Percentiles rank a stretch among this genome's conserved stretches.
Evolutionary conservation across 2,113 vertebrate species (phyloP).

Genomic region (Malaclemys terrapin): DNA sequence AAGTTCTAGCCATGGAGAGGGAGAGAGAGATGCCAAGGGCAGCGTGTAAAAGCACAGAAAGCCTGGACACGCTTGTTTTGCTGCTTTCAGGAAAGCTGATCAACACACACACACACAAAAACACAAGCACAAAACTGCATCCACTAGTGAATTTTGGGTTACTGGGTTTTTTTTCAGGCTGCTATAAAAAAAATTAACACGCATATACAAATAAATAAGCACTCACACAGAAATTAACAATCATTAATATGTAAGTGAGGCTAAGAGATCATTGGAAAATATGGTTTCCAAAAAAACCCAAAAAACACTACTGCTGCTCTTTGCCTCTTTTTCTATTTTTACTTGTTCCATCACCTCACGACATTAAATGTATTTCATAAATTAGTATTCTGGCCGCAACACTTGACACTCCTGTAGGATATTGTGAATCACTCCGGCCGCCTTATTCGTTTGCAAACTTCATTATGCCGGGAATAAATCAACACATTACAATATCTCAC

Average conservation of each 20-base stretch:
- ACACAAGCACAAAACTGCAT: neutral
- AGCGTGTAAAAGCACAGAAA: slow-evolving; percentile 64
- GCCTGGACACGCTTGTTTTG: slow-evolving; percentile 54
- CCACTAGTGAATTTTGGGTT: neutral
- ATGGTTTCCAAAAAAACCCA: slow-evolving; percentile 32
- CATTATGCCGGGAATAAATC: slow-evolving; percentile 84
- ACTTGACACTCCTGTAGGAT: slow-evolving; percentile 81
- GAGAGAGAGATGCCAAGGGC: slow-evolving; percentile 72
- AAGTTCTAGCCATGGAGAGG: slow-evolving; percentile 56
- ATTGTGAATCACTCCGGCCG: slow-evolving; percentile 78
- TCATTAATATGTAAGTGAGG: slow-evolving; percentile 48
- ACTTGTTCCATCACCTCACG: slow-evolving; percentile 80
- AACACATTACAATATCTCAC: slow-evolving; percentile 76
- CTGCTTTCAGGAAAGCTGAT: slow-evolving; percentile 56
- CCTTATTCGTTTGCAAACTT: slow-evolving; percentile 85
- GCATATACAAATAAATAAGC: neutral
- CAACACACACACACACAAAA: slow-evolving; percentile 30
- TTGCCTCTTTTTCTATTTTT: slow-evolving; percentile 76
- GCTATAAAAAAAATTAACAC: neutral
- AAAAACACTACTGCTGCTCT: neutral
- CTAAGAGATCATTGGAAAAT: slow-evolving; percentile 35
- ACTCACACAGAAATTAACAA: slow-evolving; percentile 26
- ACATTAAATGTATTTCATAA: slow-evolving; percentile 85
- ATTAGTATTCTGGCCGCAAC: slow-evolving; percentile 82
- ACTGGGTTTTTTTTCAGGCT: neutral